Percentiles rank a stretch among this genome's conserved stretches.
phyloP scores from a whole-genome alignment of 2,888 invertebrate species.

The Harmothoe impar region DNA sequence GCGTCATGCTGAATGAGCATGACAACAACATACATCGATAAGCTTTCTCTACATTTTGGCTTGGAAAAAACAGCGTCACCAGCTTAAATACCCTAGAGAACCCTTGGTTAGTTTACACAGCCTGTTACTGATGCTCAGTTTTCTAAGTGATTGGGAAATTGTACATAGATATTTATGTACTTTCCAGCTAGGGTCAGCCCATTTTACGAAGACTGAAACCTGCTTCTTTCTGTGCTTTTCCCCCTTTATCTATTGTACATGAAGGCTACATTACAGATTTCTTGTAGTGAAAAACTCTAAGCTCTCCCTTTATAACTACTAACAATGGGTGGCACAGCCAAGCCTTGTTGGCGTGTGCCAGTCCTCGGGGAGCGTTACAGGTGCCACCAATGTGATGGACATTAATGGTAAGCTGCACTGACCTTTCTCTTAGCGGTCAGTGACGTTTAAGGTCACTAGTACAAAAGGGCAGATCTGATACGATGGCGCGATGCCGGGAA shows the following conservation, averaged over 20 bases:
- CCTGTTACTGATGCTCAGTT: slow-evolving; percentile 18
- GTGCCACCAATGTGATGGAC: slow-evolving; percentile 5
- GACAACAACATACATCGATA: slow-evolving; percentile 33
- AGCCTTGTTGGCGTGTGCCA: background rate
- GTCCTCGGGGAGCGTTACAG: background rate
- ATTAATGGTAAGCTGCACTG: background rate
- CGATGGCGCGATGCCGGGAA: background rate
- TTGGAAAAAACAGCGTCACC: slow-evolving; percentile 39
- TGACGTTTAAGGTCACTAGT: slow-evolving; percentile 19
- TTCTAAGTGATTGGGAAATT: background rate
- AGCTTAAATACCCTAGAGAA: slow-evolving; percentile 38
- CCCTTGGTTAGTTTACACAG: slow-evolving; percentile 36
- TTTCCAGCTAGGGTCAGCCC: background rate
- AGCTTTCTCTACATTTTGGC: slow-evolving; percentile 41
- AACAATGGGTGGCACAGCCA: slow-evolving; percentile 28
- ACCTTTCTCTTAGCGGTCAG: background rate
- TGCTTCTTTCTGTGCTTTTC: background rate
- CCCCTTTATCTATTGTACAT: background rate
- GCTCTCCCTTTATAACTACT: slow-evolving; percentile 7
- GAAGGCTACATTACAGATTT: background rate
- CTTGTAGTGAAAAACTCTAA: background rate
- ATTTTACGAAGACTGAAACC: background rate
- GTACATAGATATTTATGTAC: background rate
- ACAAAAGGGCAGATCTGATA: slow-evolving; percentile 55
- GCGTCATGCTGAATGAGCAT: background rate